These are phyloP conservation scores for Petrocephalus microphthalmus DNA, from an alignment of 2,113 vertebrate genomes.

Conservation along the genomic window DNA sequence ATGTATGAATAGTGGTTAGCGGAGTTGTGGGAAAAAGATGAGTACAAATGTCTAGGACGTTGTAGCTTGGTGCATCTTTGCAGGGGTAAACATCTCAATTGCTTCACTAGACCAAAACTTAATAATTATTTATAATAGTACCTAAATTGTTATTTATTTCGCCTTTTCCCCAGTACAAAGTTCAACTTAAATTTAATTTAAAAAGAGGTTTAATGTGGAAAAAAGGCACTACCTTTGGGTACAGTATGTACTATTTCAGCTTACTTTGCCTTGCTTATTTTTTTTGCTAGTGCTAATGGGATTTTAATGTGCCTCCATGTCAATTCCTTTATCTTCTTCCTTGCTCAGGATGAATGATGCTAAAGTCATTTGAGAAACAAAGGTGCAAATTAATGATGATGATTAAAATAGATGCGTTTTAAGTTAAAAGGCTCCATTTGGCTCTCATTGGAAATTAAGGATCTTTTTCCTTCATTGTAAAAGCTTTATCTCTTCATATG, in stretches of 20 bases:
- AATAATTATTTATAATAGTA: not conserved
- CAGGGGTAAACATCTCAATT: not conserved
- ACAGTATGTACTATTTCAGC: not conserved
- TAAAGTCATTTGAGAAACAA: constrained; percentile 12
- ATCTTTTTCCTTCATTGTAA: not conserved
- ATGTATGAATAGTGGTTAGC: not conserved
- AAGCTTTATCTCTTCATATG: not conserved
- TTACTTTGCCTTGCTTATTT: constrained; percentile 3
- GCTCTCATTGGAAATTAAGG: not conserved
- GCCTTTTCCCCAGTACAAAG: not conserved
- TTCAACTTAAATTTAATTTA: not conserved
- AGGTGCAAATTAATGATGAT: not conserved
- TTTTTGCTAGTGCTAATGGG: constrained; percentile 23
- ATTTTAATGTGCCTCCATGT: constrained; percentile 34
- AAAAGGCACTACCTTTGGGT: not conserved
- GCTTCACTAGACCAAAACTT: not conserved
- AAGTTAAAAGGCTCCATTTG: not conserved
- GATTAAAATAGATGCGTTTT: not conserved
- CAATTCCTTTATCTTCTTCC: constrained; percentile 34
- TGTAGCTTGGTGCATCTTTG: not conserved
- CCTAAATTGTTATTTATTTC: not conserved
- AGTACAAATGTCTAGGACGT: not conserved
- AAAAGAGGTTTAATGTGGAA: not conserved
- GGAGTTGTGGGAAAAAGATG: not conserved
- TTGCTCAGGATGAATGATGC: constrained; percentile 21